Base-by-base conservation (phyloP, 2,797 vertebrate species). In the Molossus alvarezi region DNA sequence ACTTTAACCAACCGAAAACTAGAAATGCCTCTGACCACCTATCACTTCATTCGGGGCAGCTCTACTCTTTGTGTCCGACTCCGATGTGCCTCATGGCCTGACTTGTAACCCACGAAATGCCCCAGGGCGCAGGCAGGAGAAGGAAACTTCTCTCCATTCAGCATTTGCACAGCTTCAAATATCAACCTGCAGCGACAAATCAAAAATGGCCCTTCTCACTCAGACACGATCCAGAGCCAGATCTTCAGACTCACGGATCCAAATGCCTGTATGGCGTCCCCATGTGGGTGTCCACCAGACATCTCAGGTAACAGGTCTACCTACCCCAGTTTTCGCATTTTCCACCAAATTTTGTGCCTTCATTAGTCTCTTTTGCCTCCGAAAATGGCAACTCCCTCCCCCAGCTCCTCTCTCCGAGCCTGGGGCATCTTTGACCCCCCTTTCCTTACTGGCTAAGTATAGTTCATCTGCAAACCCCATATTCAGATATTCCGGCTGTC, bases 1-100 rank as follows among this genome's bases (percentile, higher is more conserved):
- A 0, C 27, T 2, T 29, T 25, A n/a, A 8, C 37, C 8, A 7
- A 4, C 9, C n/a, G 0, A 11, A 9, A 2, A 15, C 33, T 77
- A 72, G 67, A 41, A 41, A 12, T 1, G 21, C 51, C 20, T 10
- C 6, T 1, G 51, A 2, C 14, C 10, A 0, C 1, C 23, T 11
- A 17, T 57, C 12, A 0, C 29, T 13, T 18, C 10, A 3, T 7
- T 20, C 7, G 2, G n/a, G 23, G 27, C 67, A n/a, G 51, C 25
- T 21, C 18, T 1, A 1, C 58, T 18, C 20, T 23, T n/a, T 51
- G 12, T 67, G 18, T 73, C 9, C 9, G 9, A 3, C n/a, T 23
- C 53, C 11, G 1, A 21, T 37, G 53, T 33, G 20, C 29, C n/a
- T 55, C 29, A 9, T 0, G 11, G 18, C 18, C 53, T 0, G 10